Conservation (phyloP, 2,797 vertebrate species). For the Phylloscopus collybita region DNA sequence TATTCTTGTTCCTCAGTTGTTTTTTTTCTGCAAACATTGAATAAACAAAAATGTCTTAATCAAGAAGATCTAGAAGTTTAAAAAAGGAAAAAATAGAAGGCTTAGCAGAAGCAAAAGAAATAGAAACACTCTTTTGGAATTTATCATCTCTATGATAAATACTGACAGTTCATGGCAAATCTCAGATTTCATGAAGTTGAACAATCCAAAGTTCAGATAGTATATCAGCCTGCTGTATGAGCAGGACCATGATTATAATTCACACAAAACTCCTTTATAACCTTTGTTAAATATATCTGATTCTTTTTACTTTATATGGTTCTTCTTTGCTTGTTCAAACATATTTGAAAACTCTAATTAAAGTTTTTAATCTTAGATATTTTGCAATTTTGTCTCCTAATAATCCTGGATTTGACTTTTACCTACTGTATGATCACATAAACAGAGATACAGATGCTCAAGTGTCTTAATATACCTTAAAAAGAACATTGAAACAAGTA, state of each 20-base stretch:
- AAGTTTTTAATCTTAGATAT: neutral
- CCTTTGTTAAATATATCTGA: neutral
- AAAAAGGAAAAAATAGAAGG: neutral
- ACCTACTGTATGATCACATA: neutral
- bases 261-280: neutral
- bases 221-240: neutral
- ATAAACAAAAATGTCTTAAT: neutral
- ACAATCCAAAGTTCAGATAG: neutral
- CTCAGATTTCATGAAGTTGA: neutral
- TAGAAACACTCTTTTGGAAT: neutral
- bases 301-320: neutral
- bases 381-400: neutral
- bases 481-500: neutral
- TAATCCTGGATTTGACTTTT: neutral
- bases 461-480: neutral
- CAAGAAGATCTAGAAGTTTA: neutral
- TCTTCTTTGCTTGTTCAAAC: neutral
- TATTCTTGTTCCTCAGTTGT: neutral
- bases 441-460: neutral
- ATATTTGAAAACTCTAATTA: neutral
- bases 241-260: accelerated
- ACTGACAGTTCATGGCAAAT: neutral
- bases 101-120: neutral
- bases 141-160: neutral
- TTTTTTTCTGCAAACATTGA: neutral